A percentile compares a stretch with the other conserved stretches of the same genome.
These are phyloP conservation scores for Reticulitermes lucifugus DNA, from an alignment of 2,888 invertebrate genomes.

Conservation along the genomic window DNA sequence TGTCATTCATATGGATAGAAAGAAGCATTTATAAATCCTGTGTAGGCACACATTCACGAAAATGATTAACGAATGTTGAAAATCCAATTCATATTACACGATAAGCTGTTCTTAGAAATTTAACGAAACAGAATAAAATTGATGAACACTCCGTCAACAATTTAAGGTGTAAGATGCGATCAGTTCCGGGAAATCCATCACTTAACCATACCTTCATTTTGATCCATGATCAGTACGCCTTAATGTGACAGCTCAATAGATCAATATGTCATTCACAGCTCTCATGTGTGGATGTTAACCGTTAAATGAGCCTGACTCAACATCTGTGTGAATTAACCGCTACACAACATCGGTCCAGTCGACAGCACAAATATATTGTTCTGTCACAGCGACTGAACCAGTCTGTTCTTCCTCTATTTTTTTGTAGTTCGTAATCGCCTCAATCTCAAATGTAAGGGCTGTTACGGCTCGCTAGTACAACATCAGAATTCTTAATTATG, in stretches of 20 bases:
- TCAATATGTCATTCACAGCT: neutral
- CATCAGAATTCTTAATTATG: too few relatives aligned
- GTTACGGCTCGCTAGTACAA: too few relatives aligned
- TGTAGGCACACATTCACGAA: neutral
- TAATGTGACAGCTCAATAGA: neutral
- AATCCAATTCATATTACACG: neutral
- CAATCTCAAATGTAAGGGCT: too few relatives aligned
- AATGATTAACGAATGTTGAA: neutral
- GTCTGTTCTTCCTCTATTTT: too few relatives aligned
- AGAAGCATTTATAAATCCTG: too few relatives aligned
- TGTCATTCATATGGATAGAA: too few relatives aligned
- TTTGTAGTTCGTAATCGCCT: too few relatives aligned
- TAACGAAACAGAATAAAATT: neutral
- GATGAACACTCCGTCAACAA: neutral
- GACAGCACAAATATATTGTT: too few relatives aligned
- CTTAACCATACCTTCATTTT: neutral
- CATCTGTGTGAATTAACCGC: too few relatives aligned
- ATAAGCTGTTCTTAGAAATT: neutral
- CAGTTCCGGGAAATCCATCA: neutral
- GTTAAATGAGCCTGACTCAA: too few relatives aligned
- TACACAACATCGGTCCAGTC: too few relatives aligned
- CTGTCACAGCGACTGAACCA: too few relatives aligned
- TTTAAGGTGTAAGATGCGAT: neutral
- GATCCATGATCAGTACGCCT: neutral
- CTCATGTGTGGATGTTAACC: neutral